These are phyloP conservation scores for Machimus atricapillus DNA, from an alignment of 2,888 invertebrate genomes.

Conservation along the genomic window DNA sequence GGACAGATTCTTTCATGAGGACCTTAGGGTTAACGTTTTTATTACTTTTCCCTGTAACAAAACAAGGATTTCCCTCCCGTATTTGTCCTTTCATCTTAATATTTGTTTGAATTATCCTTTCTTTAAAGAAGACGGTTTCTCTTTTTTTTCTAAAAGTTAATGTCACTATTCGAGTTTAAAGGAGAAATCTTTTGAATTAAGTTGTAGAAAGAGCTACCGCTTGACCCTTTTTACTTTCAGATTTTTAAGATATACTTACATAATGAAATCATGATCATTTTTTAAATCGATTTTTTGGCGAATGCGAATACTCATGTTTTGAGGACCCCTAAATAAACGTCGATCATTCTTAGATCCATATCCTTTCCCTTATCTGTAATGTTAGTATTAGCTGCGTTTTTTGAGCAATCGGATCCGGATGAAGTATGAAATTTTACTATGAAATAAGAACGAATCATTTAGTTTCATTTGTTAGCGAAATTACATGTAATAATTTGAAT, in stretches of 20 bases:
- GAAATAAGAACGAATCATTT: too few relatives aligned
- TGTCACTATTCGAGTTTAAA: neutral
- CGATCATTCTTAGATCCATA: too few relatives aligned
- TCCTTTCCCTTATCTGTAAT: too few relatives aligned
- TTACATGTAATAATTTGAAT: too few relatives aligned
- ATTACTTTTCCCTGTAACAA: neutral
- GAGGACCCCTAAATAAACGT: too few relatives aligned
- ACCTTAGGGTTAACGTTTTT: neutral
- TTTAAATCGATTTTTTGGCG: too few relatives aligned
- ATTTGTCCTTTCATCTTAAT: neutral
- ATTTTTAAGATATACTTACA: neutral
- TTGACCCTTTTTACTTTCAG: neutral
- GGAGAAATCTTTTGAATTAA: neutral
- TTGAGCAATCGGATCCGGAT: too few relatives aligned
- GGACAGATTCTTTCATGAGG: neutral
- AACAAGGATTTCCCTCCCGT: neutral
- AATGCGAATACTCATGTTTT: too few relatives aligned
- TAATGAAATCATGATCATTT: neutral
- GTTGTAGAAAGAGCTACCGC: neutral
- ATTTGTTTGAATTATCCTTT: neutral
- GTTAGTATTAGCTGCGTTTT: too few relatives aligned
- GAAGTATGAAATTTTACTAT: too few relatives aligned
- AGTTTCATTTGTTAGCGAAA: too few relatives aligned
- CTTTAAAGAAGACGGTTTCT: neutral
- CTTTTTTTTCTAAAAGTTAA: neutral